Base-by-base conservation (phyloP, 2,888 invertebrate genomes). In the Drosophila tanythrix region DNA sequence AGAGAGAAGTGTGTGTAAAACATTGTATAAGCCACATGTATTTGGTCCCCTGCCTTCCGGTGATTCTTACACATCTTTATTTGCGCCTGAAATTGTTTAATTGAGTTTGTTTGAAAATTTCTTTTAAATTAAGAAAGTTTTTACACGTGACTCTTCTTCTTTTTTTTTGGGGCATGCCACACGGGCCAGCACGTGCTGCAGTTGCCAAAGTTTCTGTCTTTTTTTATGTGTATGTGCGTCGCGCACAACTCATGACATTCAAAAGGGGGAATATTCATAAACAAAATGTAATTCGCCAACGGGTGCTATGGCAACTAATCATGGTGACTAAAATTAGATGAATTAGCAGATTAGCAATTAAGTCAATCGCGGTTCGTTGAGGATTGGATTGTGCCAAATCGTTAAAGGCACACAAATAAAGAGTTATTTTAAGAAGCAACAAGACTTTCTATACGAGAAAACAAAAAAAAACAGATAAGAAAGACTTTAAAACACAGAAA, bases 51-150 rank as follows among this genome's bases (percentile, higher is more conserved):
- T 21, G 25, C 18, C 8, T 25, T 48, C 3, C 55, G 29, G n/a
- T 29, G 31, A 50, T 70, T 61, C 74, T 65, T 55, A 60, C 78
- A 80, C 79, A 88, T 89, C 74, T 89, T 89, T 87, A 85, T 89
- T 85, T 89, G 76, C 61, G 80, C 79, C 78, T 75, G 74, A 82
- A 88, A 87, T 88, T 89, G 89, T 89, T 89, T 87, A 87, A 87
- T 89, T 87, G 86, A 88, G 87, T 89, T 87, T 87, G 89, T 89
- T 87, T 75, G 82, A 86, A 88, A 87, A 87, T 89, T 87, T 87
- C 86, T 89, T 87, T 87, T 89, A 87, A 87, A 87, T 87, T 87
- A 87, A 85, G 88, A 87, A 87, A 87, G 78, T 87, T 89, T 84
- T 71, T 76, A 83, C 83, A 87, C 87, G 87, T 87, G 87, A 87